phyloP scores from a whole-genome alignment of 2,113 vertebrate genomes.

The Calyptommatus sinebrachiatus region DNA sequence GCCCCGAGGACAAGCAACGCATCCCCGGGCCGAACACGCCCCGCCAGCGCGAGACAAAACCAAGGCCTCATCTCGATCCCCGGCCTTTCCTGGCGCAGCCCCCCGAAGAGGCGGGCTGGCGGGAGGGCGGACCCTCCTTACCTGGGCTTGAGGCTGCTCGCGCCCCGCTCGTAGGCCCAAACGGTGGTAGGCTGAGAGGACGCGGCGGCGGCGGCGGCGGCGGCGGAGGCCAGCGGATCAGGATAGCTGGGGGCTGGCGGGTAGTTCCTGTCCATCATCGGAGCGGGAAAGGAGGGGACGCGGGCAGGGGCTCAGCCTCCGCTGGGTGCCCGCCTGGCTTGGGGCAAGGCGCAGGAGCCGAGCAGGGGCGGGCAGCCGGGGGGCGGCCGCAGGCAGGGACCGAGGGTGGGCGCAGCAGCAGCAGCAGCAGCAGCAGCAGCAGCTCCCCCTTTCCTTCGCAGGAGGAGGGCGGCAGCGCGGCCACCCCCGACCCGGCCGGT shows the following conservation, averaged over 20 bases:
- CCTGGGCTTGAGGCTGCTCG: slow-evolving; percentile 83
- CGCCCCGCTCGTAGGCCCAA: slow-evolving; percentile 87
- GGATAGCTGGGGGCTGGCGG: slow-evolving; percentile 85
- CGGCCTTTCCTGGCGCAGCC: slow-evolving; percentile 73
- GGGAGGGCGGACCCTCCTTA: slow-evolving; percentile 66
- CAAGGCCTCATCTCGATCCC: slow-evolving; percentile 56
- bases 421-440: slow-evolving; percentile 50
- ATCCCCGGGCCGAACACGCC: neutral
- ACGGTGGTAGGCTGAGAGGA: slow-evolving; percentile 69
- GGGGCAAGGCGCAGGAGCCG: slow-evolving; percentile 28
- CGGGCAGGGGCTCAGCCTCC: slow-evolving; percentile 25
- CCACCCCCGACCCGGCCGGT: slow-evolving; percentile 14
- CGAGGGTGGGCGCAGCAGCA: slow-evolving; percentile 29
- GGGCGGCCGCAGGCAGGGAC: neutral
- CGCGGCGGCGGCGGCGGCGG: slow-evolving; percentile 67
- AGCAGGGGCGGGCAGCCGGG: slow-evolving; percentile 8
- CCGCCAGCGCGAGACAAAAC: neutral
- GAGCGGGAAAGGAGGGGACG: slow-evolving; percentile 57
- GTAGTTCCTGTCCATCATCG: slow-evolving; percentile 94
- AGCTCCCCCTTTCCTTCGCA: slow-evolving; percentile 46
- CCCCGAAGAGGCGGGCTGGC: slow-evolving; percentile 25
- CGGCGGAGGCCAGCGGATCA: slow-evolving; percentile 80
- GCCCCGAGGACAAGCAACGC: neutral
- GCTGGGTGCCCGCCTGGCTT: slow-evolving; percentile 23
- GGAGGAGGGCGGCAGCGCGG: slow-evolving; percentile 52